Percentiles rank a stretch among this genome's conserved stretches.
Evolutionary conservation across 2,113 vertebrate genomes (phyloP).

Genomic region (Eolophus roseicapilla): DNA sequence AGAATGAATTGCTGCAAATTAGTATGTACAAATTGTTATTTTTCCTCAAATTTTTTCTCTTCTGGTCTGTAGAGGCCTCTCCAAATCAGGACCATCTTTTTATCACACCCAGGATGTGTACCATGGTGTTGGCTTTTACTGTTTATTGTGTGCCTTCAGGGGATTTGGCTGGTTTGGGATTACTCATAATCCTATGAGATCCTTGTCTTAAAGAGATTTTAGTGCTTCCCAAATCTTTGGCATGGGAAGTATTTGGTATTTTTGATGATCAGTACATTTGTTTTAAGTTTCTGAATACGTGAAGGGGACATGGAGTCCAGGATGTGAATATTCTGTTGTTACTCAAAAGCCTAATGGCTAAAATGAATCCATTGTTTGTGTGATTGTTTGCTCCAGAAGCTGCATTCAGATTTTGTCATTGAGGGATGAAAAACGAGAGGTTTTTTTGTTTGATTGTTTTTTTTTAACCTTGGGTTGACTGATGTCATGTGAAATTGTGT

Average conservation of each 20-base stretch:
- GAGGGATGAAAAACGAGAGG: background rate
- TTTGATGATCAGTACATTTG: background rate
- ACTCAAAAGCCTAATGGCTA: background rate
- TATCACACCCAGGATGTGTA: background rate
- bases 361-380: background rate
- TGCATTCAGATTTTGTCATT: background rate
- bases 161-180: background rate
- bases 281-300: background rate
- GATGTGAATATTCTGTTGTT: background rate
- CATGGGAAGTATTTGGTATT: background rate
- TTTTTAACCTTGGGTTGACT: background rate
- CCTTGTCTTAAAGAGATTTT: background rate
- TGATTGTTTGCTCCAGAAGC: background rate
- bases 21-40: rapidly evolving
- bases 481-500: background rate
- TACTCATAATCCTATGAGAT: background rate
- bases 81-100: background rate
- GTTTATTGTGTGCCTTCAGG: background rate
- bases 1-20: background rate
- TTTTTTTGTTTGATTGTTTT: background rate
- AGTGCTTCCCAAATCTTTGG: background rate
- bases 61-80: background rate
- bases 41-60: background rate
- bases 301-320: background rate
- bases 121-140: rapidly evolving